These are phyloP conservation scores for Acanthosepion lycidas DNA, from an alignment of 2,888 invertebrate genomes.

Conservation along the genomic window DNA sequence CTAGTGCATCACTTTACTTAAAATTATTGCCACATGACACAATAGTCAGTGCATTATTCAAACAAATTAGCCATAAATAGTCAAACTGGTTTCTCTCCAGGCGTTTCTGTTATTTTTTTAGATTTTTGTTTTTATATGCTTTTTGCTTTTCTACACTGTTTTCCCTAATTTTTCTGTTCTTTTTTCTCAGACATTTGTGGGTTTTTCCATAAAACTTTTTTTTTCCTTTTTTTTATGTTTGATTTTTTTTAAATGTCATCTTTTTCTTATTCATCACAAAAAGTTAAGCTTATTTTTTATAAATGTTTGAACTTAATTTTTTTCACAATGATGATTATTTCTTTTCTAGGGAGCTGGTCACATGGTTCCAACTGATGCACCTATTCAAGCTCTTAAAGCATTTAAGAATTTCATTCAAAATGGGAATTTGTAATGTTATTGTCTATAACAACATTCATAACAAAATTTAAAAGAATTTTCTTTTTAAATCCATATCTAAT, in stretches of 20 bases:
- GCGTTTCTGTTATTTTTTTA: too few species aligned
- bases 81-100: too few species aligned
- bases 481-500: not conserved
- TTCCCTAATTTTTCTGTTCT: too few species aligned
- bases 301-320: not conserved
- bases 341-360: slow-evolving; percentile 73
- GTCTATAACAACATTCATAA: not conserved
- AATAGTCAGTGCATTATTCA: too few species aligned
- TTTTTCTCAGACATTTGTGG: too few species aligned
- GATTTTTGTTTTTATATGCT: too few species aligned
- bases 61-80: too few species aligned
- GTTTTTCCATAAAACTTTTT: too few species aligned
- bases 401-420: slow-evolving; percentile 68
- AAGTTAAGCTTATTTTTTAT: too few species aligned
- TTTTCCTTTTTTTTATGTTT: not conserved
- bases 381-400: slow-evolving; percentile 71
- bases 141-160: too few species aligned
- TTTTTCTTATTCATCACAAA: not conserved
- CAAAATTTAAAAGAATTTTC: not conserved
- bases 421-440: slow-evolving; percentile 55
- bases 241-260: not conserved
- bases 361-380: slow-evolving; percentile 75
- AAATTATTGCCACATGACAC: too few species aligned
- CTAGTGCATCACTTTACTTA: too few species aligned
- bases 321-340: slow-evolving; percentile 34